Evolutionary conservation across 2,113 vertebrate species (phyloP).

Genomic region (Dendropsophus ebraccatus): DNA sequence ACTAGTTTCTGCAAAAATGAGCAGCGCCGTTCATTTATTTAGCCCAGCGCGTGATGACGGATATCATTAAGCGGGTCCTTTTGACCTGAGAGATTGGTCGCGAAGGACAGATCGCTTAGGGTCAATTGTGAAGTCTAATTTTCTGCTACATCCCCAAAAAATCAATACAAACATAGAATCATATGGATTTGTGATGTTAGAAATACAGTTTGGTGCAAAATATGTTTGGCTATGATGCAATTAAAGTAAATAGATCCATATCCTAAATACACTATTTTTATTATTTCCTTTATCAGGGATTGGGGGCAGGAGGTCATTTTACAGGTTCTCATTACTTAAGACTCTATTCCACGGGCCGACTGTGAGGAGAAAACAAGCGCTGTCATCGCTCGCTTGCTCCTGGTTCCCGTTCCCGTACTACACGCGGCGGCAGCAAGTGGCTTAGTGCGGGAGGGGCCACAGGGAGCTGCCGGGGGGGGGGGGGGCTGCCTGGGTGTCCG

Average conservation of each 20-base stretch:
- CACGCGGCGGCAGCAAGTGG: too few species aligned
- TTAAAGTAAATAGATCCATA: neutral
- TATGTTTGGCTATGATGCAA: neutral
- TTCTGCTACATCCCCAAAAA: neutral
- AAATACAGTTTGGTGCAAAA: neutral
- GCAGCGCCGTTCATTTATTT: neutral
- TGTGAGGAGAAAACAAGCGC: too few species aligned
- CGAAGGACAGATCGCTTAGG: constrained; percentile 29
- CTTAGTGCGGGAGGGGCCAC: too few species aligned
- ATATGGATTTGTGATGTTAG: constrained; percentile 17
- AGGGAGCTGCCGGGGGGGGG: too few species aligned
- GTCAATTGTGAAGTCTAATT: constrained; percentile 13
- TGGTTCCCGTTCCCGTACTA: too few species aligned
- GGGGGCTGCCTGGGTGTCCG: too few species aligned
- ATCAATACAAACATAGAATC: constrained; percentile 23
- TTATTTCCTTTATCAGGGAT: too few species aligned
- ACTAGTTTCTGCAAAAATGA: constrained; percentile 18
- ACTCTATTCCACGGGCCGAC: too few species aligned
- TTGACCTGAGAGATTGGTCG: constrained; percentile 13
- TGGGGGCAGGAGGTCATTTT: too few species aligned
- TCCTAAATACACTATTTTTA: neutral
- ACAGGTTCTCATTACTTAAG: too few species aligned
- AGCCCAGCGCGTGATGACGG: neutral
- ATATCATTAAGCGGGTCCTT: constrained; percentile 9
- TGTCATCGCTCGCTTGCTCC: too few species aligned